phyloP scores from a whole-genome alignment of 2,113 vertebrate species.

The Xiphophorus maculatus region DNA sequence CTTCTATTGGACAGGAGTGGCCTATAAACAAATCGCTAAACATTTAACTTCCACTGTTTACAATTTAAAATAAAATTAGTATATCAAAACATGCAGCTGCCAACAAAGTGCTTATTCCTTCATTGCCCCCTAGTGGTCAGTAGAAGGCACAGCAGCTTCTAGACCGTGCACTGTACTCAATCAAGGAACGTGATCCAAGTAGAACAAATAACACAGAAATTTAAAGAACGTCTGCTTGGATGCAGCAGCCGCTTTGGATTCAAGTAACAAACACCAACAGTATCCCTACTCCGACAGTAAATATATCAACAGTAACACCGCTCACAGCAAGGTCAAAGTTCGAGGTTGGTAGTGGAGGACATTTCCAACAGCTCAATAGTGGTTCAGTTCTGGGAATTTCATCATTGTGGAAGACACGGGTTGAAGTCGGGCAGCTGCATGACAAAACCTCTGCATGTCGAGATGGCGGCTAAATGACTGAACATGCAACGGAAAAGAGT shows the following conservation, averaged over 20 bases:
- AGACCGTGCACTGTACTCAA: slow-evolving; percentile 3
- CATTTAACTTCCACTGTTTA: slow-evolving; percentile 1
- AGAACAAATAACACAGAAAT: slow-evolving; percentile 13
- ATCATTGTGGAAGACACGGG: neutral
- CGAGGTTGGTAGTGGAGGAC: neutral
- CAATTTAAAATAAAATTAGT: neutral
- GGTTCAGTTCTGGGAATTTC: neutral
- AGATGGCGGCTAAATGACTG: neutral
- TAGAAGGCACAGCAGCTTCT: slow-evolving; percentile 50
- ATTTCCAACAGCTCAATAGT: neutral
- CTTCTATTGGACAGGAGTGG: slow-evolving; percentile 15
- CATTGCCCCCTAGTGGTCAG: slow-evolving; percentile 31
- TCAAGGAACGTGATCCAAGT: neutral
- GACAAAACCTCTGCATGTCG: neutral
- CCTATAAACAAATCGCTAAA: slow-evolving; percentile 21
- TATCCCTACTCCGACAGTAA: neutral
- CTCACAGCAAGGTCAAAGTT: neutral
- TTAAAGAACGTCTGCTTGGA: neutral
- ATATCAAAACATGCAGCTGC: slow-evolving; percentile 10
- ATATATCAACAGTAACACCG: neutral
- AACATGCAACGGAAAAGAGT: slow-evolving; percentile 14
- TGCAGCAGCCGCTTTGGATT: slow-evolving; percentile 31
- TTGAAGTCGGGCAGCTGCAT: neutral
- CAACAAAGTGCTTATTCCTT: neutral
- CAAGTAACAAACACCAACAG: slow-evolving; percentile 27